These are phyloP conservation scores for Mystacornis crossleyi DNA, from an alignment of 2,113 vertebrate species.

Conservation along the genomic window DNA sequence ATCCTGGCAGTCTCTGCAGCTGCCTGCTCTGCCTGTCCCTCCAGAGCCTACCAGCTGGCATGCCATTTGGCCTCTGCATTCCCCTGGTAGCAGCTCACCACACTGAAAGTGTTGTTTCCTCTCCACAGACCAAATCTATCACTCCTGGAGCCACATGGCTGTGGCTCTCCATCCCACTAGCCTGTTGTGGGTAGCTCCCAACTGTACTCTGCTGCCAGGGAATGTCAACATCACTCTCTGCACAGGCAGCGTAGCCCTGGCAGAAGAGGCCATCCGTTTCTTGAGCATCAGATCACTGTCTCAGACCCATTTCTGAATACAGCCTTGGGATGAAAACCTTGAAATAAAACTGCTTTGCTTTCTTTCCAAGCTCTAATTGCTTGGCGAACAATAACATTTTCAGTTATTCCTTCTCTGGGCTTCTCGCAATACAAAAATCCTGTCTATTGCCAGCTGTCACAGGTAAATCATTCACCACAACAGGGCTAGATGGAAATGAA, in stretches of 20 bases:
- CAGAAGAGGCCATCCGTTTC: not conserved
- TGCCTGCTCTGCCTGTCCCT: not conserved
- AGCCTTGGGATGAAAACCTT: not conserved
- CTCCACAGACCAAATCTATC: not conserved
- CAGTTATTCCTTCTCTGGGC: not conserved
- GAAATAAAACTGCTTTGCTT: not conserved
- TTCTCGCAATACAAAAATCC: not conserved
- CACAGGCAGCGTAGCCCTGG: not conserved
- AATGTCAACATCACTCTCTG: not conserved
- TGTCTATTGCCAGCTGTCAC: not conserved
- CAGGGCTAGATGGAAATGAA: not conserved
- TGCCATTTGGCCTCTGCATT: not conserved
- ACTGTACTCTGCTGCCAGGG: fast-evolving
- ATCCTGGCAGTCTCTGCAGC: not conserved
- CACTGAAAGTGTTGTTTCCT: not conserved
- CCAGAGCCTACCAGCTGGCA: not conserved
- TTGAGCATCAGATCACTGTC: not conserved
- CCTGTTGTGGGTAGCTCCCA: not conserved
- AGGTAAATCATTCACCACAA: not conserved
- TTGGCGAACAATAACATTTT: not conserved
- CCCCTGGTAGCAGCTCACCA: not conserved
- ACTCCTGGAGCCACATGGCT: too few relatives aligned
- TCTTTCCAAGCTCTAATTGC: not conserved
- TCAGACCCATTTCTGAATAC: not conserved
- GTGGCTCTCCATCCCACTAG: not conserved